Evolutionary conservation across 2,888 invertebrate species (phyloP).

Genomic region (Nephrotoma flavescens): DNA sequence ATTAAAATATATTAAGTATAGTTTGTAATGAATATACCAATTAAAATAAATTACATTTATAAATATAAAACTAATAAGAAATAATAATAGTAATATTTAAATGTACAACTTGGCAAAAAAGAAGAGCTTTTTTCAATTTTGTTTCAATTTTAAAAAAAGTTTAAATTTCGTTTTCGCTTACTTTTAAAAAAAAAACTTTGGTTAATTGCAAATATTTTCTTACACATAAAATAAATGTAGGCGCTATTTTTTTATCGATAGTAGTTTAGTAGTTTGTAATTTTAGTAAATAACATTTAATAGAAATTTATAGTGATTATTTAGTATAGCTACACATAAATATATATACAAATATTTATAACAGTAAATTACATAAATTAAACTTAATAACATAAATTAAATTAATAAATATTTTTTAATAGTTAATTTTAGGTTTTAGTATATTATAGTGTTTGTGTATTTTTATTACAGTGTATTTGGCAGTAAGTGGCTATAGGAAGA

Average conservation of each 20-base stretch:
- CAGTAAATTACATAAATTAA: neutral
- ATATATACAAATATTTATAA: neutral
- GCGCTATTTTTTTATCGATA: neutral
- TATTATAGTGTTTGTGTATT: neutral
- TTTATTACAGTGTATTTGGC: no score
- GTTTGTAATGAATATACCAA: neutral
- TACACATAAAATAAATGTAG: neutral
- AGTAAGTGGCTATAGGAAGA: no score
- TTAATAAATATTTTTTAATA: neutral
- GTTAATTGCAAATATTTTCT: neutral
- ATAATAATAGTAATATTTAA: neutral
- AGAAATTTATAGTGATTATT: neutral
- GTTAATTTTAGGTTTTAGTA: neutral
- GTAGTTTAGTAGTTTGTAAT: neutral
- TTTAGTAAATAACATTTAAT: neutral
- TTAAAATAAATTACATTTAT: neutral
- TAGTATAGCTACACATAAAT: neutral
- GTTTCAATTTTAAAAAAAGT: neutral
- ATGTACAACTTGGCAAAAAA: neutral
- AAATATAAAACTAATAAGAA: neutral
- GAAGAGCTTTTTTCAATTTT: neutral
- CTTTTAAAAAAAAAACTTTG: neutral
- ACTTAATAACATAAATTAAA: neutral
- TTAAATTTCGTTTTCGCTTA: neutral
- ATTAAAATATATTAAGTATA: neutral